Evolutionary conservation across 2,113 vertebrate species (phyloP).

Genomic region (Labeo rohita): DNA sequence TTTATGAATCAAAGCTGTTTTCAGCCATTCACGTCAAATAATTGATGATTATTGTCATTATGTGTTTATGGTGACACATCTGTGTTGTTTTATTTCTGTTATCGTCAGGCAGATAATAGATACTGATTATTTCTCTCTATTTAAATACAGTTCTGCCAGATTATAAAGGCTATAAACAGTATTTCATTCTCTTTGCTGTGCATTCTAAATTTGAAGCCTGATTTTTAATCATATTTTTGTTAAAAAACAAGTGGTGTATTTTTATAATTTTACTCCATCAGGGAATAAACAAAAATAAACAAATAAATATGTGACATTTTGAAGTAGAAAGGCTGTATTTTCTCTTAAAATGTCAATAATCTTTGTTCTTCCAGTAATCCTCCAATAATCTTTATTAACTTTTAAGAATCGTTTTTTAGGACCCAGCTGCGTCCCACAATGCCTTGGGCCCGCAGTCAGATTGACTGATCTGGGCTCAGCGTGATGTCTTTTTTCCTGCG

Average conservation of each 20-base stretch:
- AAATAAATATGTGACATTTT: too few species aligned
- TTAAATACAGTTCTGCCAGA: background rate
- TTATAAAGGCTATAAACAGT: too few species aligned
- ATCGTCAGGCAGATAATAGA: too few species aligned
- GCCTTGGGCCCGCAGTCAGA: background rate
- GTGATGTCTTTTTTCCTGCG: constrained; percentile 11
- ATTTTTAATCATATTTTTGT: background rate
- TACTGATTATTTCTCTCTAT: background rate
- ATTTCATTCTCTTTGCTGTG: background rate
- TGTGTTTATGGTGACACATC: background rate
- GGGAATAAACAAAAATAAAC: too few species aligned
- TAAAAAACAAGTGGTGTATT: background rate
- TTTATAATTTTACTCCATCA: background rate
- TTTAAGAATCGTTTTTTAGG: background rate
- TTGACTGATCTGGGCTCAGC: background rate
- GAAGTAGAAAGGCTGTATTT: too few species aligned
- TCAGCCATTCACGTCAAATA: too few species aligned
- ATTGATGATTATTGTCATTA: too few species aligned
- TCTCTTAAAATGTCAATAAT: too few species aligned
- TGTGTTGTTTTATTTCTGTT: background rate
- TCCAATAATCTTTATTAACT: too few species aligned
- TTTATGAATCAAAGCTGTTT: too few species aligned
- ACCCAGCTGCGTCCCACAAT: background rate
- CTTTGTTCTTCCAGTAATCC: too few species aligned
- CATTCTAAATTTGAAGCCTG: background rate